Evolutionary conservation across 2,113 vertebrate species (phyloP).

Genomic region (Oceanites oceanicus): DNA sequence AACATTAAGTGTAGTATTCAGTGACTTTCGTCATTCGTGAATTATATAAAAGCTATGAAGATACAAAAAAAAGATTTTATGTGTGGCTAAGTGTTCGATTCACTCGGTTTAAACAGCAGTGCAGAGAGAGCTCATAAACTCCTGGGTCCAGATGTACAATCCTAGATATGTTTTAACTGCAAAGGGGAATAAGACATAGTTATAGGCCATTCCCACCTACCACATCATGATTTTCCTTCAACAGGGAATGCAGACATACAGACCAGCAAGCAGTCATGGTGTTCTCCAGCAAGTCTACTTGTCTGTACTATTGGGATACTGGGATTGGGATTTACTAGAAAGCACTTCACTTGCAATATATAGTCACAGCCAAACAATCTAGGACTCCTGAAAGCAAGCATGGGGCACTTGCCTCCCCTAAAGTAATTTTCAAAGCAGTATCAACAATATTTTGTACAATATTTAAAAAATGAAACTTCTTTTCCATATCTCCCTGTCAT

Average conservation of each 20-base stretch:
- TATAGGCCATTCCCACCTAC: neutral
- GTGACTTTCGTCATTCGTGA: neutral
- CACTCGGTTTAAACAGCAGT: neutral
- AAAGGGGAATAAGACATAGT: neutral
- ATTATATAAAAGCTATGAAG: neutral
- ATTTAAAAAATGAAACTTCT: neutral
- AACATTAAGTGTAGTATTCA: neutral
- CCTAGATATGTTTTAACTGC: neutral
- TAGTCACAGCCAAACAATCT: neutral
- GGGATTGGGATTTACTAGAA: neutral
- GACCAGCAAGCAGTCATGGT: neutral
- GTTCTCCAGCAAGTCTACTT: neutral
- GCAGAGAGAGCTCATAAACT: neutral
- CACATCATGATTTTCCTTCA: neutral
- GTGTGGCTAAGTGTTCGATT: neutral
- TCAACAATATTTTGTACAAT: neutral
- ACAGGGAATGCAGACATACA: neutral
- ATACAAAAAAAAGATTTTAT: neutral
- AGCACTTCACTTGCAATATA: neutral
- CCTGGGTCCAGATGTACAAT: neutral
- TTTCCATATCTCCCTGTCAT: too few species aligned
- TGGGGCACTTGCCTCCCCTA: accelerated
- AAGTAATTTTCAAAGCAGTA: neutral
- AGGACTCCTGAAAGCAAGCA: neutral
- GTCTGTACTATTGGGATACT: neutral